These are phyloP conservation scores for Leptopilina boulardi DNA, from an alignment of 1,140 invertebrate genomes.

Conservation along the genomic window DNA sequence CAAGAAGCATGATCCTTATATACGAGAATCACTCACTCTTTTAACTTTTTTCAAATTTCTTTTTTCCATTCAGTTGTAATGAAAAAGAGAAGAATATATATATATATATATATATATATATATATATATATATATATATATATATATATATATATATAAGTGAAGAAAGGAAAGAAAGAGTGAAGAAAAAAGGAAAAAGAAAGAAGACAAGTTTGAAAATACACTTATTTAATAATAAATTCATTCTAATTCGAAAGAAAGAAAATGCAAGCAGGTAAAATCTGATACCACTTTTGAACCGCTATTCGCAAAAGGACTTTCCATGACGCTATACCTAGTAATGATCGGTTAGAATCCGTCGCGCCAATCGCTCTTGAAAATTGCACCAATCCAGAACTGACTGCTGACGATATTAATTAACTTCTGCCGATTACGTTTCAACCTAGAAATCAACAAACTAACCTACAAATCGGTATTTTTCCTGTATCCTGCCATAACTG, in stretches of 20 bases:
- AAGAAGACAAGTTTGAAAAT: neutral
- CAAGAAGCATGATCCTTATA: no score
- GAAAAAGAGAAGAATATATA: no score
- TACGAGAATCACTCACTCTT: no score
- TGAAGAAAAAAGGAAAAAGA: no score
- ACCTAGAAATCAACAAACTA: constrained; percentile 27
- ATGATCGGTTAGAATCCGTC: constrained; percentile 26
- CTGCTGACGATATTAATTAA: constrained; percentile 31
- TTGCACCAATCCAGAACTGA: constrained; percentile 7
- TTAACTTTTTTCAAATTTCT: no score
- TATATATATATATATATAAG: no score
- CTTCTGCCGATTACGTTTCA: constrained; percentile 24
- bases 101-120: no score
- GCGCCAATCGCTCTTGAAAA: constrained; percentile 26
- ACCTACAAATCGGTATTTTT: constrained; percentile 30
- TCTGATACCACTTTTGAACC: neutral
- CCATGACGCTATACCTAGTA: constrained; percentile 1
- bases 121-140: no score
- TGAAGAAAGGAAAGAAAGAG: no score
- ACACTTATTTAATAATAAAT: no score
- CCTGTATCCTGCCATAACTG: constrained; percentile 25
- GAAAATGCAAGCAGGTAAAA: neutral
- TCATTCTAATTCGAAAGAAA: neutral
- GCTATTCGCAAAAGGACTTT: neutral
- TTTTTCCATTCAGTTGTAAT: no score